Percentiles rank a stretch among this genome's conserved stretches.
phyloP scores from a whole-genome alignment of 2,888 invertebrate species.

The Anorthoa munda region DNA sequence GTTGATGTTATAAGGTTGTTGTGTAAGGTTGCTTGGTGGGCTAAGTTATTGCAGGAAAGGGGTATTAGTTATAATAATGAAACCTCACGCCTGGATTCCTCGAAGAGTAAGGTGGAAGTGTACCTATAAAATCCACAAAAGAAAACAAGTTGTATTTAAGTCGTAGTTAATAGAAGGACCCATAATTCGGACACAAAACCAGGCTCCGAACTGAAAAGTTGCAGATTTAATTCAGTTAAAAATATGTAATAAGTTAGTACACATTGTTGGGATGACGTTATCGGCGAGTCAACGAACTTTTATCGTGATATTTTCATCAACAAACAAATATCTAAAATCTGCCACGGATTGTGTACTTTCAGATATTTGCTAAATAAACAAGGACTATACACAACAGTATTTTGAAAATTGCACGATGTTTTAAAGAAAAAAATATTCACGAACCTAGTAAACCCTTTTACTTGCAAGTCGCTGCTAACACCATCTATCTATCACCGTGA shows the following conservation, averaged over 20 bases:
- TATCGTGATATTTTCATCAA: slow-evolving; percentile 36
- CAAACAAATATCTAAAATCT: slow-evolving; percentile 51
- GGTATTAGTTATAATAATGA: neutral
- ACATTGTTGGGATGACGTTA: slow-evolving; percentile 33
- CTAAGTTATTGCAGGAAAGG: neutral
- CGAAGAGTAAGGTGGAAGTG: no score
- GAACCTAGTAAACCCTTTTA: no score
- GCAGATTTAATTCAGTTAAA: no score
- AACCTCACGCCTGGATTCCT: no score
- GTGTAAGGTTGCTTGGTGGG: slow-evolving; percentile 13
- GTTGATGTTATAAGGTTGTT: slow-evolving; percentile 36
- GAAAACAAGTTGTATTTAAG: no score
- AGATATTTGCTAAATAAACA: slow-evolving; percentile 25
- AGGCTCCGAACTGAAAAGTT: no score
- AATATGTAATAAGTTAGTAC: neutral
- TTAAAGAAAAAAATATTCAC: no score
- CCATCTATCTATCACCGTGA: no score
- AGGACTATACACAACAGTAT: neutral
- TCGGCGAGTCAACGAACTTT: slow-evolving; percentile 49
- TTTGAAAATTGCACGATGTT: no score
- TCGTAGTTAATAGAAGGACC: no score
- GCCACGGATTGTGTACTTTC: slow-evolving; percentile 3
- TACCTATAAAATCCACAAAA: no score
- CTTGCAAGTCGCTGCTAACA: no score
- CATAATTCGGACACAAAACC: neutral